Evolutionary conservation across 1,140 invertebrate species (phyloP).

Genomic region (Limonius californicus): DNA sequence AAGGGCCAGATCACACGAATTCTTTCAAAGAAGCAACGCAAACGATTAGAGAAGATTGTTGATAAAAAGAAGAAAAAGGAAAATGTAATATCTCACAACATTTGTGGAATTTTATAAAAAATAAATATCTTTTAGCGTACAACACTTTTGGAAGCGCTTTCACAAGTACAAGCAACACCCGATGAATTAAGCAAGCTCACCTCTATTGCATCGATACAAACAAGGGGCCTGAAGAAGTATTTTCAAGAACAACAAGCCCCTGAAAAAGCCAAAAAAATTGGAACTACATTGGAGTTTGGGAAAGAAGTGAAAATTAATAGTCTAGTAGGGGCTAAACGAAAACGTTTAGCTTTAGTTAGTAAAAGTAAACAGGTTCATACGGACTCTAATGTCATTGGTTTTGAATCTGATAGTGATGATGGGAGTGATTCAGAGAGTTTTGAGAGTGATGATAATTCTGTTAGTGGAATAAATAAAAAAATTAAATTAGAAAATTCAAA

Average conservation of each 20-base stretch:
- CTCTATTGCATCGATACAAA: slow-evolving; percentile 77
- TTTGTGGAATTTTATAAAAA: background rate
- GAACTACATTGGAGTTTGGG: slow-evolving; percentile 31
- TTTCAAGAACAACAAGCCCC: slow-evolving; percentile 49
- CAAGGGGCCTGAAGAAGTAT: slow-evolving; percentile 76
- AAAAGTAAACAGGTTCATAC: slow-evolving; percentile 45
- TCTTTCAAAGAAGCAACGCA: slow-evolving; percentile 83
- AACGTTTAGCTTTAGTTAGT: slow-evolving; percentile 46
- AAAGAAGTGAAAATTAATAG: slow-evolving; percentile 49
- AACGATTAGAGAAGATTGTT: slow-evolving; percentile 80
- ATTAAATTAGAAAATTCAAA: no score
- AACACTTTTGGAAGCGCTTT: slow-evolving; percentile 69
- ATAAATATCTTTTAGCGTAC: slow-evolving; percentile 59
- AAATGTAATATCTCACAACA: slow-evolving; percentile 60
- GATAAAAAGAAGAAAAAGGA: slow-evolving; percentile 85
- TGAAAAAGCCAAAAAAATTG: slow-evolving; percentile 35
- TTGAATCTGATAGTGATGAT: slow-evolving; percentile 47
- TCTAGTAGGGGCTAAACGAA: slow-evolving; percentile 50
- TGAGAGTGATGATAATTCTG: no score
- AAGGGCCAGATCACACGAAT: slow-evolving; percentile 58
- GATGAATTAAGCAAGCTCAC: slow-evolving; percentile 73
- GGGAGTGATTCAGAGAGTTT: slow-evolving; percentile 30
- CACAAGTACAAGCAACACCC: slow-evolving; percentile 71
- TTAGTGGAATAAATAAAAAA: slow-evolving; percentile 22
- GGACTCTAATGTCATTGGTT: slow-evolving; percentile 67